A percentile compares a stretch with the other conserved stretches of the same genome.
phyloP scores from a whole-genome alignment of 2,797 vertebrate genomes.

The Sebastes steindachneri region DNA sequence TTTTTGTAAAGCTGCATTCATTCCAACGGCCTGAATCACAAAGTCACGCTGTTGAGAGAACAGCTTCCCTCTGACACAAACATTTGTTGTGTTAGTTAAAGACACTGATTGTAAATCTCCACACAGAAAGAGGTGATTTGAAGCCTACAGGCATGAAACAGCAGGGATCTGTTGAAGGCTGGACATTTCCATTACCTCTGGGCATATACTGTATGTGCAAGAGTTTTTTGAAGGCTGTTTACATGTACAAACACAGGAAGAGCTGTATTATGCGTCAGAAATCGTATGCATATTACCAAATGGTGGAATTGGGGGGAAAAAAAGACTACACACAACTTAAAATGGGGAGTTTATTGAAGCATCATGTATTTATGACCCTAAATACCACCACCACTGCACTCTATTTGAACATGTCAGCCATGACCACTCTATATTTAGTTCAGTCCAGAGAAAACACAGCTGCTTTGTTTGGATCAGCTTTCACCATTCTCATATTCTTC shows the following conservation, averaged over 20 bases:
- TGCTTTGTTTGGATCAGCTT: constrained; percentile 15
- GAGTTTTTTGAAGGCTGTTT: neutral
- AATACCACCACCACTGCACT: neutral
- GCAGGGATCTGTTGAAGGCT: neutral
- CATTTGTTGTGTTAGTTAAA: neutral
- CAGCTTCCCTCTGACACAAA: neutral
- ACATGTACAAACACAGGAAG: neutral
- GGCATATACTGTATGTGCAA: neutral
- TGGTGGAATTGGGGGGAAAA: neutral
- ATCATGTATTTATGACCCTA: neutral
- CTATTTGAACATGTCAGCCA: neutral
- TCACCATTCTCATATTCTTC: neutral
- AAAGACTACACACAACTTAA: neutral
- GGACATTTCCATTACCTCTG: too few relatives aligned
- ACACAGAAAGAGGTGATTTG: neutral
- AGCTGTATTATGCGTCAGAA: neutral
- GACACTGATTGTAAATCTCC: neutral
- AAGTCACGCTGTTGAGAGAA: neutral
- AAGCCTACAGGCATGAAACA: neutral
- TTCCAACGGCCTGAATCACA: neutral
- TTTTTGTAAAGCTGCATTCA: constrained; percentile 2
- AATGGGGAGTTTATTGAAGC: neutral
- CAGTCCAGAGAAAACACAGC: constrained; percentile 29
- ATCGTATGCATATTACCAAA: neutral
- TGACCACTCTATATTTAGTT: constrained; percentile 21